A percentile compares a stretch with the other conserved stretches of the same genome.
Conservation (phyloP, 2,797 vertebrate genomes). For the Sarcophilus harrisii region DNA sequence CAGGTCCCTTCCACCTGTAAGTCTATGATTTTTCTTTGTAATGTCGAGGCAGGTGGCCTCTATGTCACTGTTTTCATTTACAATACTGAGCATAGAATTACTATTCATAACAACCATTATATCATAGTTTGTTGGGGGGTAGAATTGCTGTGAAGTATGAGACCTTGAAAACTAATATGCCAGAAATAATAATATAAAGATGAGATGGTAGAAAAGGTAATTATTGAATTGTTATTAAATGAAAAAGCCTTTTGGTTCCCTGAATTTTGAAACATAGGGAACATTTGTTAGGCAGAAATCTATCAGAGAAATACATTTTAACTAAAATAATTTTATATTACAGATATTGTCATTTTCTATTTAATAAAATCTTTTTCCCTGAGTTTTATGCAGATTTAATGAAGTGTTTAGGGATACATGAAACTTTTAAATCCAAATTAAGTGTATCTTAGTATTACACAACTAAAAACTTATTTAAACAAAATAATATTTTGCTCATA, state of each 20-base stretch:
- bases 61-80: slow-evolving; percentile 64
- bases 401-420: slow-evolving; percentile 67
- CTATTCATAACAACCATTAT: slow-evolving; percentile 79
- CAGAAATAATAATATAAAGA: slow-evolving; percentile 75
- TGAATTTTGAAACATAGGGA: slow-evolving; percentile 52
- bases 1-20: not conserved
- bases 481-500: not conserved
- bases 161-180: slow-evolving; percentile 80
- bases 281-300: slow-evolving; percentile 15
- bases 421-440: not conserved
- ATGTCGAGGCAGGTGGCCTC: slow-evolving; percentile 67
- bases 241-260: slow-evolving; percentile 69
- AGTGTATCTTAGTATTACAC: not conserved
- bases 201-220: slow-evolving; percentile 75
- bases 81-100: slow-evolving; percentile 72
- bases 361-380: slow-evolving; percentile 52
- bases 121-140: slow-evolving; percentile 66
- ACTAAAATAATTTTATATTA: slow-evolving; percentile 66
- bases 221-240: slow-evolving; percentile 78
- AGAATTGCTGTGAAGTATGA: slow-evolving; percentile 69
- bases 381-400: slow-evolving; percentile 53
- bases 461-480: not conserved
- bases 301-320: slow-evolving; percentile 63
- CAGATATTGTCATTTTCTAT: slow-evolving; percentile 62
- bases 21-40: slow-evolving; percentile 48